Evolutionary conservation across 2,888 invertebrate species (phyloP), one percentile per base, ranked within the genome.

Genomic region (Diaphora mendica): DNA sequence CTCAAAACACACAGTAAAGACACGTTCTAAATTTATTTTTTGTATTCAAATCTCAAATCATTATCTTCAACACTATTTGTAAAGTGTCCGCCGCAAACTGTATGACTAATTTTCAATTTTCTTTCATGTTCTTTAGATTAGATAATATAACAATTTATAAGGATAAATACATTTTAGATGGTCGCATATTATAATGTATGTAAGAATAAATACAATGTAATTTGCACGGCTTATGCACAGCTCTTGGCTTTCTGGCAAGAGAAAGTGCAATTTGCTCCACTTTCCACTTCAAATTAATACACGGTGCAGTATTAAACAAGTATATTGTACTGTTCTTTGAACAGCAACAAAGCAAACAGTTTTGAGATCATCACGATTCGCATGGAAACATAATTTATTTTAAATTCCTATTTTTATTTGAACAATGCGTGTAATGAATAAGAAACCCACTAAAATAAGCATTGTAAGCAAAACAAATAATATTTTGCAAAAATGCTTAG

Each of bases 211-310:
- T 86, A 88, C 87, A 89, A 88, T 89, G 88, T 88, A 89, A 91
- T 91, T 90, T 91, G 89, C 89, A 90, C 91, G 89, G 89, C 83
- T 86, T 85, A 86, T 90, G 92, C 91, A 88, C 92, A 89, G 87
- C 84, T 86, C 87, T 86, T 86, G 87, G 85, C 87, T 89, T 88
- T 91, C 89, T 89, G 90, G 86, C 85, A 82, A 89, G 94, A 94
- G 95, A 95, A 95, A 95, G 95, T 95, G 87, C 92, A 88, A 86
- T 83, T 85, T 87, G 94, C 89, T 93, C 95, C 84, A 95, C 95
- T 95, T 95, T 94, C 92, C 90, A 90, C 88, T 87, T 86, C 85
- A 91, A 87, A 89, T 90, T 87, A 88, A 90, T 86, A 87, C 91
- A 89, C 89, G 78, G 73, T 82, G 77, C 78, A 84, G 74, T 82